Evolutionary conservation across 2,113 vertebrate species (phyloP), one percentile per base, ranked within the genome.

Genomic region (Amblyopsis rosae): DNA sequence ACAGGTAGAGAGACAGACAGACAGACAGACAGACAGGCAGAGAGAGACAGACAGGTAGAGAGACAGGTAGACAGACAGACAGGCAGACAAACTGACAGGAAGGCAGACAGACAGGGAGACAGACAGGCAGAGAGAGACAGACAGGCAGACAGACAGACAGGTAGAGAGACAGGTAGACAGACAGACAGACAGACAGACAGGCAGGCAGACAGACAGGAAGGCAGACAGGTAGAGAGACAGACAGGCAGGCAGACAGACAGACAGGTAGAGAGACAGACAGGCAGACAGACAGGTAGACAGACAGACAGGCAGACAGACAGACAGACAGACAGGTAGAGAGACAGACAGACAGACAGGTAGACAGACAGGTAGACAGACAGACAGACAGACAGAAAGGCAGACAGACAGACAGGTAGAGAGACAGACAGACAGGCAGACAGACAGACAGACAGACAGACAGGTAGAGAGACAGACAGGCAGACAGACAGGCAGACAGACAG

Each of bases 281-380:
- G 69, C 2, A 61, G 53, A 1, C 35, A 35, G 35, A 35, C 35
- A 35, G 35, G 6, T 6, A 35, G 35, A 6, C 35, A 35, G 35
- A 6, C 35, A 35, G 35, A 35, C 35, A 35, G 35, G 35, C 35
- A 35, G 35, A 35, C 35, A 35, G 35, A 35, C 35, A 35, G 35
- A 6, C 6, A 35, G 6, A 35, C 35, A 41, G 1, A 35, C 3
- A 57, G 9, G 35, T 4, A 26, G 0, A 60, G 26, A 63, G 41
- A 59, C n/a, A 55, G n/a, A 16, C 2, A 69, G 98, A 10, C 97
- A 95, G 16, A 98, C 97, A 98, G 86, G 73, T 6, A 69, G 64
- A 50, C 6, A 77, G 17, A 70, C 2, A 61, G 53, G 2, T 6
- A 35, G 35, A 6, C 35, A 35, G 35, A 35, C 35, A 35, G 35